Evolutionary conservation across 2,888 invertebrate species (phyloP), one percentile per base, ranked within the genome.

Genomic region (Chymomyza procnemis): DNA sequence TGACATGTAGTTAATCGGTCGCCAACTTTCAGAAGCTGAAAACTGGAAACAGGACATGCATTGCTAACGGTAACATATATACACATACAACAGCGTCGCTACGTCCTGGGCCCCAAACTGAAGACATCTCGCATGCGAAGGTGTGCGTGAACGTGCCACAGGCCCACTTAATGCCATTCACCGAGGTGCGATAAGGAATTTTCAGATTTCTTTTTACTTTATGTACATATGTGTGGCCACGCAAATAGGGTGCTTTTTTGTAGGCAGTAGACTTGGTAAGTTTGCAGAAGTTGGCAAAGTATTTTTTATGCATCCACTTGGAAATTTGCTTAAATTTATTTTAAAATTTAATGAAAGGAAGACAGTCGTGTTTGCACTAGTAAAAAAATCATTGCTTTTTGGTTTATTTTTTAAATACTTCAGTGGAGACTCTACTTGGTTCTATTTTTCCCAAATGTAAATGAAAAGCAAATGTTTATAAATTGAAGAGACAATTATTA

Each of bases 171-270:
- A 79, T 80, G 80, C 82, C 78, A 70, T 80, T 78, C 82, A 75
- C 76, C 76, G 72, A 79, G 82, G 76, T 78, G 82, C 78, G 85
- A 85, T 82, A 82, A 80, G 80, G 80, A 81, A 85, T 82, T 85
- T 84, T 66, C 74, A 84, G 82, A 81, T 82, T 82, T 81, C 81
- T 79, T 76, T n/a, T 81, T 73, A 22, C 73, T 55, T 71, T 70
- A 64, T 72, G 69, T 72, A 48, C 64, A 64, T 48, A 54, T 56
- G 63, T 65, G 71, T 67, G 65, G 69, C 75, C 34, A 19, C 66
- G 41, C 54, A 58, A 62, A 80, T 79, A 80, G 83, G 83, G 78
- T 75, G 69, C n/a, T 41, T 6, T 22, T 30, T 21, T 21, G 8
- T 6, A 8, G 2, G 12, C 8, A 1, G n/a, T n/a, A n/a, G n/a